Percentiles rank a stretch among this genome's conserved stretches.
These are phyloP conservation scores for Margaritifera margaritifera DNA, from an alignment of 2,888 invertebrate genomes.

Conservation along the genomic window DNA sequence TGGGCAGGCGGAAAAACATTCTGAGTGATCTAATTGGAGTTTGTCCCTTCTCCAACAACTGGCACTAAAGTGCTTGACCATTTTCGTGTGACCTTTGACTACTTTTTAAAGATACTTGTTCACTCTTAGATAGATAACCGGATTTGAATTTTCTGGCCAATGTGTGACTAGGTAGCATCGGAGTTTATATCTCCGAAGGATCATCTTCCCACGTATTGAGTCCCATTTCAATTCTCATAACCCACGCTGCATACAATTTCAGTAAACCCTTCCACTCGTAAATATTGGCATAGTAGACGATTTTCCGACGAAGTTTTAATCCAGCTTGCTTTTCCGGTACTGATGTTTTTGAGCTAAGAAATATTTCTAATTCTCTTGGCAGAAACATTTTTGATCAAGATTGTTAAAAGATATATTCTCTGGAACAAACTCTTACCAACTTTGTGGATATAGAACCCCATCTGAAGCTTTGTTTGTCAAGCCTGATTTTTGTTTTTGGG, in stretches of 20 bases:
- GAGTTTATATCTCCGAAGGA: constrained; percentile 2
- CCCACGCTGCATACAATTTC: constrained; percentile 11
- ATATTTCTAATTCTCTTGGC: constrained; percentile 6
- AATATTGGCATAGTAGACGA: constrained; percentile 9
- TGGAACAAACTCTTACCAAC: no score
- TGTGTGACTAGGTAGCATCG: neutral
- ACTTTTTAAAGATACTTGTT: no score
- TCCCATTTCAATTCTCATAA: constrained; percentile 5
- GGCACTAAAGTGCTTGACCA: no score
- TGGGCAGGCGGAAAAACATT: no score
- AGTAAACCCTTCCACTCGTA: constrained; percentile 14
- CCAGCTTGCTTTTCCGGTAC: constrained; percentile 5
- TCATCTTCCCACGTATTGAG: constrained; percentile 4
- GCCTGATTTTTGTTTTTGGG: no score
- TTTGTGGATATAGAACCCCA: no score
- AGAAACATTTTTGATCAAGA: constrained; percentile 5
- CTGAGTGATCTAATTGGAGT: no score
- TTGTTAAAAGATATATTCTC: neutral
- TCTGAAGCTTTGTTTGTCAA: no score
- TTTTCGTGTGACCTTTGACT: no score
- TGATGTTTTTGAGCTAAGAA: constrained; percentile 1
- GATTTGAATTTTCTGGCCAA: no score
- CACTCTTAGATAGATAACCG: no score
- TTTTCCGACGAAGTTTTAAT: constrained; percentile 6
- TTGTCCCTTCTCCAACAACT: no score